These are phyloP conservation scores for Larimichthys polyactis DNA, from an alignment of 2,113 vertebrate genomes.

Conservation along the genomic window DNA sequence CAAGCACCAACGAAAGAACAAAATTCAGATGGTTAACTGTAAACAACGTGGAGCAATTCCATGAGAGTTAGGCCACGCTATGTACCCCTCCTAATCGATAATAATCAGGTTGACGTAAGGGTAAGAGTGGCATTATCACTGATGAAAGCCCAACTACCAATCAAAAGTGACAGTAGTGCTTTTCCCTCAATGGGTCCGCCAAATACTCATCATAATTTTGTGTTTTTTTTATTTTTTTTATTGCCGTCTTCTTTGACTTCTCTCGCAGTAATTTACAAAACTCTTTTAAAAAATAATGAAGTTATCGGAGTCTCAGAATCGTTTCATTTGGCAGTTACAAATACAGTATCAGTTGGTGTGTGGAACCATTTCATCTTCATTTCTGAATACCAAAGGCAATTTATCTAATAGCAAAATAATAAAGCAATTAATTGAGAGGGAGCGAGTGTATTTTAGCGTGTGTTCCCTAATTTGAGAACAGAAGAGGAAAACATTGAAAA, in stretches of 20 bases:
- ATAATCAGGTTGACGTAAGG: slow-evolving; percentile 18
- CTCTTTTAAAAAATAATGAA: slow-evolving; percentile 4
- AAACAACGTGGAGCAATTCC: slow-evolving; percentile 61
- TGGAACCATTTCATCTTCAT: slow-evolving; percentile 8
- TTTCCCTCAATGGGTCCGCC: not conserved
- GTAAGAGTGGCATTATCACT: slow-evolving; percentile 27
- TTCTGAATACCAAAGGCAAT: slow-evolving; percentile 29
- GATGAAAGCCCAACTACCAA: slow-evolving; percentile 32
- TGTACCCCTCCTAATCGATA: slow-evolving; percentile 17
- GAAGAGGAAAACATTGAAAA: slow-evolving; percentile 17
- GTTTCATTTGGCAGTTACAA: slow-evolving; percentile 34
- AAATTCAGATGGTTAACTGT: slow-evolving; percentile 49
- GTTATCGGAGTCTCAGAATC: slow-evolving; percentile 13
- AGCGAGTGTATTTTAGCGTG: slow-evolving; percentile 7
- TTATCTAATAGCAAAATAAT: slow-evolving; percentile 2
- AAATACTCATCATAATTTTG: slow-evolving; percentile 11
- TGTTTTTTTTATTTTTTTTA: slow-evolving; percentile 44
- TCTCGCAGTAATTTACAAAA: slow-evolving; percentile 21
- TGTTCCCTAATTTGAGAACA: slow-evolving; percentile 19
- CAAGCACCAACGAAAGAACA: slow-evolving; percentile 33
- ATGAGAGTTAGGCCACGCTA: slow-evolving; percentile 50
- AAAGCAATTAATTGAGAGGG: not conserved
- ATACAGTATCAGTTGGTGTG: slow-evolving; percentile 3
- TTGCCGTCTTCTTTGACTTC: slow-evolving; percentile 50
- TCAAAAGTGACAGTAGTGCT: slow-evolving; percentile 46